These are phyloP conservation scores for Hemiprocne comata DNA, from an alignment of 2,113 vertebrate species.

Conservation along the genomic window DNA sequence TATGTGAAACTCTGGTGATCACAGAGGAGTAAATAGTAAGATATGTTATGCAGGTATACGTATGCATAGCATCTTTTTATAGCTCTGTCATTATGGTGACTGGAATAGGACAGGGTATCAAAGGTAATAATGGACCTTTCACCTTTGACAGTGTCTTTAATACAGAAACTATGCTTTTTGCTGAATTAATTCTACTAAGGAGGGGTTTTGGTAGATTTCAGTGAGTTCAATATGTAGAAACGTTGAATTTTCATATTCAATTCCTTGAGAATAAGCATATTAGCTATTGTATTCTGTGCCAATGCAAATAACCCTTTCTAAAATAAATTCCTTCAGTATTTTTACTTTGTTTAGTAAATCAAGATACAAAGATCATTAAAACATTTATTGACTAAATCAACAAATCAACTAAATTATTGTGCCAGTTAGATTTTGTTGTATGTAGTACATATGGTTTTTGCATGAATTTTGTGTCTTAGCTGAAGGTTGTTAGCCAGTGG, in stretches of 20 bases:
- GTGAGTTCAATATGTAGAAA: neutral
- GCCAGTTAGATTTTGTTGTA: neutral
- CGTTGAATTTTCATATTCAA: neutral
- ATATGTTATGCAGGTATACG: neutral
- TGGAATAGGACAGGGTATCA: neutral
- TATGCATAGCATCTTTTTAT: neutral
- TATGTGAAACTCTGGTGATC: neutral
- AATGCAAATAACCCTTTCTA: neutral
- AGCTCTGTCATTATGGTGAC: neutral
- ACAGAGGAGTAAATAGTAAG: neutral
- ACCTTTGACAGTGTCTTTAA: neutral
- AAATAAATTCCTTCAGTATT: neutral
- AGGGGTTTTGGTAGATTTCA: neutral
- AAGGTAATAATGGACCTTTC: neutral
- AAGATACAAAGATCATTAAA: neutral
- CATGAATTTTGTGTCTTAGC: neutral
- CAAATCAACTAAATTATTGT: neutral
- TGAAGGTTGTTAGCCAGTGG: neutral
- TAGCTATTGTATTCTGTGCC: neutral
- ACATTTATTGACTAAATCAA: neutral
- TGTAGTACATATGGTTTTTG: neutral
- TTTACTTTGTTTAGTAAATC: slow-evolving; percentile 7
- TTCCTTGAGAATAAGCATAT: neutral
- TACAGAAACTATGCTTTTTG: neutral
- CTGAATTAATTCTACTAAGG: neutral